Base-by-base conservation (phyloP, 1,140 invertebrate species). In the Euwallacea fornicatus region DNA sequence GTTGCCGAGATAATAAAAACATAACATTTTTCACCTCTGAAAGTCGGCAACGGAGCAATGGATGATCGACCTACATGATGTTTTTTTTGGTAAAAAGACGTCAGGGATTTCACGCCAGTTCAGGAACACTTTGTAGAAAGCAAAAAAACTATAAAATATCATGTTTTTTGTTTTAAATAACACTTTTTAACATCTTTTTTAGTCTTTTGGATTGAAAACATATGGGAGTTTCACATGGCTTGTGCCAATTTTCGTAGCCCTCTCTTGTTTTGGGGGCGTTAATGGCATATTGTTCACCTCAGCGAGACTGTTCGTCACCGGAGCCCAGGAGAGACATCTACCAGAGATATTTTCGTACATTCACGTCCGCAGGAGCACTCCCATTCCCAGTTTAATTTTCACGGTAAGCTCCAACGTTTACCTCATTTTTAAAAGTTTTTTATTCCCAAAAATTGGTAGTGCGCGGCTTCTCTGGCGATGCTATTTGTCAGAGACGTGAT, bases 241-340 rank as follows among this genome's bases (percentile, higher is more conserved):
- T 66, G 94, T 97, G 75, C 93, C 95, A 2, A 85, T 96, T 16
- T 95, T 95, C 81, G 95, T 97, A 10, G 93, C 95, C 0, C 82
- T 97, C 44, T 90, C 89, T 10, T 90, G 88, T 0, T 91, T 92
- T 77, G 95, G 95, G 15, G 93, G 93, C 11, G 93, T 96, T 0
- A 97, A 97, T 80, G 95, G 95, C 11, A 93, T 96, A 46, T 84
- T 97, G 50, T 96, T 97, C 82, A 96, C 95, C 0, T 93, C 94
- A 2, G 91, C 93, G 1, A 85, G 89, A 76, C 85, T 90, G 6
- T 91, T 92, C 76, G 86, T 89, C 15, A 91, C 88, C 4, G 93
- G 93, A 7, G 89, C 92, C 0, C 89, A 93, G 74, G 90, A 94
- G 79, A 91, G 91, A 6, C 93, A 95, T 81, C 86, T 96, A 81